Evolutionary conservation across 2,797 vertebrate species (phyloP), one percentile per base, ranked within the genome.

Genomic region (Nothura maculosa): DNA sequence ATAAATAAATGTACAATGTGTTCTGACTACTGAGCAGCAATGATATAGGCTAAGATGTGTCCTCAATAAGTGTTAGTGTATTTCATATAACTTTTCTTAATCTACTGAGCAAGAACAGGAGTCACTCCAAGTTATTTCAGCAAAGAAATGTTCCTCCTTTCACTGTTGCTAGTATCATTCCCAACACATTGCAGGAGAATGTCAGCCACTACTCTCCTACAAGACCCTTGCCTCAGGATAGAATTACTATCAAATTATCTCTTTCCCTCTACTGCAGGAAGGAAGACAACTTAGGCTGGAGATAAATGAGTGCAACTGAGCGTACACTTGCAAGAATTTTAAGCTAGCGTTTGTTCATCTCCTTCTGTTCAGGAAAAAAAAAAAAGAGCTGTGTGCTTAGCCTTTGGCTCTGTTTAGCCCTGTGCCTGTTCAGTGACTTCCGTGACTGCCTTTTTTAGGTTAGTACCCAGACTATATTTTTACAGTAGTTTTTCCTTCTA

Each of bases 221-320:
- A 78, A 69, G 83, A 75, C 73, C 62, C 45, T 94, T 93, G 81
- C 93, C 84, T 87, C 45, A 30, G 92, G 92, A 92, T 81, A 94
- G 79, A 95, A 83, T 69, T 87, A 42, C 38, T 75, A 63, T 82
- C 81, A 87, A 87, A 89, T 92, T 85, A 75, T 81, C 42, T 83
- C 42, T 62, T 54, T 66, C 3, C 79, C 45, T 79, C 6, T 66
- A 43, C 36, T 69, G 34, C 24, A 82, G 62, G 50, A 50, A 66
- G 63, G 70, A 80, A 76, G 63, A 66, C 72, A 83, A 81, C 64
- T 85, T 55, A 27, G 5, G 15, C 9, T 94, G 30, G 69, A 89
- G 83, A 90, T 2, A 88, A 91, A 77, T 70, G 21, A 68, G 30
- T 64, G n/a, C 38, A 69, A 36, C n/a, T 55, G 57, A 85, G 45